Evolutionary conservation across 2,797 vertebrate species (phyloP).

Genomic region (Peromyscus nudipes): DNA sequence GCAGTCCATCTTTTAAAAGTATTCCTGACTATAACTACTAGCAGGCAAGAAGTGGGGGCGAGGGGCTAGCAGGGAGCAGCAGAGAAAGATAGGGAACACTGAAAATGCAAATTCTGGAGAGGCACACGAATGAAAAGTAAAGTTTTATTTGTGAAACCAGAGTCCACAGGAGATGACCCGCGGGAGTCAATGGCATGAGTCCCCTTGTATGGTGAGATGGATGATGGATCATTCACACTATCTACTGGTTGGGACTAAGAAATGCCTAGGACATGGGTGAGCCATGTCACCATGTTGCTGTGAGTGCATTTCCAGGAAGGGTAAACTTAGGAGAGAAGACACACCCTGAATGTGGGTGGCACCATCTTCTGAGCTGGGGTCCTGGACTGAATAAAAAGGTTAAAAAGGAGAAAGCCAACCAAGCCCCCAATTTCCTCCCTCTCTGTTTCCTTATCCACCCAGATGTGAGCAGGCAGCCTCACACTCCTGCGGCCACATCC

Average conservation of each 20-base stretch:
- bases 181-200: neutral
- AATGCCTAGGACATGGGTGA: too few species aligned
- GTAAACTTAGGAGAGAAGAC: neutral
- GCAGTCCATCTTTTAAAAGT: neutral
- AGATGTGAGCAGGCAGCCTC: neutral
- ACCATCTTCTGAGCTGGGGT: neutral
- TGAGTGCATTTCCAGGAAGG: neutral
- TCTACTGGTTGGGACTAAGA: neutral
- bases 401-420: neutral
- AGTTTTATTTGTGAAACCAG: conserved; percentile 15
- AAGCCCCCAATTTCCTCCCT: neutral
- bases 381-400: neutral
- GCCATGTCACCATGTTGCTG: neutral
- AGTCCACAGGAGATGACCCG: neutral
- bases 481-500: neutral
- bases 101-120: neutral
- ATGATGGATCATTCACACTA: neutral
- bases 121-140: neutral
- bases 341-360: neutral
- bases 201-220: neutral
- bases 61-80: neutral
- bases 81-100: neutral
- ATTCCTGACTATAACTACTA: neutral
- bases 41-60: neutral
- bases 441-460: neutral